A percentile compares a stretch with the other conserved stretches of the same genome.
phyloP scores from a whole-genome alignment of 2,797 vertebrate genomes.

The Phoxinus dragarum region DNA sequence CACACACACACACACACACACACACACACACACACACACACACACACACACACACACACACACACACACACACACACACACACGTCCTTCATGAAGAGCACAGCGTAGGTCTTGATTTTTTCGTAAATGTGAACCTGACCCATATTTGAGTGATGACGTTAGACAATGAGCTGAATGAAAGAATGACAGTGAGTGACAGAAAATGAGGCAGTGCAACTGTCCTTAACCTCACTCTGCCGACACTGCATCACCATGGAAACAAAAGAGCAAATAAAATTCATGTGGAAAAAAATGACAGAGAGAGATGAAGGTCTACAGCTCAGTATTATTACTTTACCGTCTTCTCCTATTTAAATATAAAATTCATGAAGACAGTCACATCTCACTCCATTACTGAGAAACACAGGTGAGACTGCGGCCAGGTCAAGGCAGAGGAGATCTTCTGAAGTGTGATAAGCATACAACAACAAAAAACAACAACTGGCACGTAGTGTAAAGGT shows the following conservation, averaged over 20 bases:
- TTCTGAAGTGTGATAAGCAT: neutral
- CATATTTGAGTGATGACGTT: neutral
- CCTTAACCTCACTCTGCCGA: slow-evolving; percentile 24
- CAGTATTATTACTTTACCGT: neutral
- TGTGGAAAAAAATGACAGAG: slow-evolving; percentile 16
- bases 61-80: slow-evolving; percentile 10
- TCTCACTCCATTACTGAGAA: neutral
- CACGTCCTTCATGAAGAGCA: slow-evolving; percentile 14
- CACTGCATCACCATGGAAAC: slow-evolving; percentile 39
- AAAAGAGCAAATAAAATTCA: slow-evolving; percentile 24
- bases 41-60: neutral
- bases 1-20: neutral
- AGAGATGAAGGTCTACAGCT: neutral
- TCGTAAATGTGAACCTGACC: slow-evolving; percentile 23
- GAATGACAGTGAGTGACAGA: neutral
- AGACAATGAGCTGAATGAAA: slow-evolving; percentile 15
- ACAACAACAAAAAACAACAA: neutral
- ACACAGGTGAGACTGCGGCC: neutral
- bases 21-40: neutral
- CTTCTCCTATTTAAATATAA: slow-evolving; percentile 1
- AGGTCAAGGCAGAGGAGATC: neutral
- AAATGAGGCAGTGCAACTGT: slow-evolving; percentile 22
- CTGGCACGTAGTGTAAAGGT: neutral
- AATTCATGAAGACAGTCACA: neutral
- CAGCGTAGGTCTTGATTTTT: neutral